These are phyloP conservation scores for Eulemur rubriventer DNA, from an alignment of 2,797 vertebrate species.

Conservation along the genomic window DNA sequence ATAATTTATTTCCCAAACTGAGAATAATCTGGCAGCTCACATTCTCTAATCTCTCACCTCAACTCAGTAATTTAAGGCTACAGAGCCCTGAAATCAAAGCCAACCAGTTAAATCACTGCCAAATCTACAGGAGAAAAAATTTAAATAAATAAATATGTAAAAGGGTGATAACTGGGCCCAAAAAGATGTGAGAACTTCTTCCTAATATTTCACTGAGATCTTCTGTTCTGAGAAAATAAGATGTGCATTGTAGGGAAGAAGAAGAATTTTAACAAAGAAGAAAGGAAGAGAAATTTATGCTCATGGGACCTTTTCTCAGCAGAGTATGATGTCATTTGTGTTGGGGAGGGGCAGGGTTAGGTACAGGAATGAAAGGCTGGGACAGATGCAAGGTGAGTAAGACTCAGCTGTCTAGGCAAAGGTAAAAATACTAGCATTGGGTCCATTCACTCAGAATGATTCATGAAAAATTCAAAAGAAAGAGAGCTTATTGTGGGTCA, in stretches of 20 bases:
- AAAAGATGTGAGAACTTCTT: not conserved
- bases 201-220: not conserved
- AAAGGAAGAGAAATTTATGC: not conserved
- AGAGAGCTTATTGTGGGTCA: not conserved
- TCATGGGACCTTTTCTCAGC: not conserved
- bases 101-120: not conserved
- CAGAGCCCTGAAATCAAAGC: conserved; percentile 18
- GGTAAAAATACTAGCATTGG: not conserved
- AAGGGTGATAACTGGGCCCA: not conserved
- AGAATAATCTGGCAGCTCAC: not conserved
- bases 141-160: not conserved
- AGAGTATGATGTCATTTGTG: not conserved
- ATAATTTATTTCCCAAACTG: conserved; percentile 25
- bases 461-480: not conserved
- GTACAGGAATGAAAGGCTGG: not conserved
- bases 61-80: not conserved
- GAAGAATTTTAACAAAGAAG: not conserved
- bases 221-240: not conserved
- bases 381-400: not conserved
- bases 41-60: not conserved
- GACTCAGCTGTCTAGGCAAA: not conserved
- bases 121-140: not conserved
- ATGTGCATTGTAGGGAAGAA: not conserved
- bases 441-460: not conserved
- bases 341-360: not conserved